A percentile compares a stretch with the other conserved stretches of the same genome.
phyloP scores from a whole-genome alignment of 2,888 invertebrate species.

The Cheilosia impressa region DNA sequence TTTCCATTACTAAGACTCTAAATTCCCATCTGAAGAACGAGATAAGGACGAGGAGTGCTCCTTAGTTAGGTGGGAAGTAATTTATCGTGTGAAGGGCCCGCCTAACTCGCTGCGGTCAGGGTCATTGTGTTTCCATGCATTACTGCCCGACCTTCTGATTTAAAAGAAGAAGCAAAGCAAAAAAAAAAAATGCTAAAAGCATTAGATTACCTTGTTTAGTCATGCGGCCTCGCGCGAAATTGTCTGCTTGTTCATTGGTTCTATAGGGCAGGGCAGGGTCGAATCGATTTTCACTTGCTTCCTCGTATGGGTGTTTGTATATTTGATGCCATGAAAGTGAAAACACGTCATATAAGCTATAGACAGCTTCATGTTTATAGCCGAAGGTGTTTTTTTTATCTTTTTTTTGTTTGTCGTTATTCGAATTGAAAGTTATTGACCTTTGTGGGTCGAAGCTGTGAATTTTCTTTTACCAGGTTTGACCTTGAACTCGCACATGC shows the following conservation, averaged over 20 bases:
- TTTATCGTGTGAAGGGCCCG: constrained; percentile 41
- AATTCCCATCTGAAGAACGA: neutral
- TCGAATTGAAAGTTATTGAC: neutral
- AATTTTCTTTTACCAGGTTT: no score
- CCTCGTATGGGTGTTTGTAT: constrained; percentile 21
- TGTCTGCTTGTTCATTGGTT: constrained; percentile 4
- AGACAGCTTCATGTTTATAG: neutral
- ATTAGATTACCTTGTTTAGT: constrained; percentile 48
- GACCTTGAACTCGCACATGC: no score
- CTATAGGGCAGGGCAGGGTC: constrained; percentile 33
- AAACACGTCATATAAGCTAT: constrained; percentile 11
- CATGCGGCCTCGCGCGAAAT: constrained; percentile 17
- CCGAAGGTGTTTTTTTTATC: no score
- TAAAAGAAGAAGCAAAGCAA: neutral
- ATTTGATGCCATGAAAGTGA: constrained; percentile 58
- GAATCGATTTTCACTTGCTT: constrained; percentile 52
- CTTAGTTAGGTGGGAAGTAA: neutral
- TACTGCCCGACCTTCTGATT: neutral
- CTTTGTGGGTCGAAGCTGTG: no score
- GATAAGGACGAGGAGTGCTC: neutral
- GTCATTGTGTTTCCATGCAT: constrained; percentile 47
- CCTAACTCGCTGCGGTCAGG: constrained; percentile 38
- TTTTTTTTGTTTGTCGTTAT: neutral
- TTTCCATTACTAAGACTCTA: neutral
- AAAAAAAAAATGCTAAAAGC: constrained; percentile 2